These are phyloP conservation scores for Apodemus speciosus DNA, from an alignment of 2,113 vertebrate genomes.

Conservation along the genomic window DNA sequence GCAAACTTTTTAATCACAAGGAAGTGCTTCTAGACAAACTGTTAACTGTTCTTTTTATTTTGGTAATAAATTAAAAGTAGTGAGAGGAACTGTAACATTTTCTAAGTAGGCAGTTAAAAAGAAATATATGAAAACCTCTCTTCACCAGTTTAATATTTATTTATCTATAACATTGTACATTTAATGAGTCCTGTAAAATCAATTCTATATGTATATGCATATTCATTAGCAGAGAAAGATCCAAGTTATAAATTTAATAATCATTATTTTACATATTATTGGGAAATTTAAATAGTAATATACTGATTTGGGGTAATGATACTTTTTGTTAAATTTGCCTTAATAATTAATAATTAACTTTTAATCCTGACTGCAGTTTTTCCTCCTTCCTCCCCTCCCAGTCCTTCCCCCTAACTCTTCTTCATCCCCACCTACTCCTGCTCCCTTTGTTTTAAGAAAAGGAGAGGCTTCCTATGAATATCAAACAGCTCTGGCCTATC, in stretches of 20 bases:
- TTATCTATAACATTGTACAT: neutral
- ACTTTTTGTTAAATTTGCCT: neutral
- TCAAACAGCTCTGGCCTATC: neutral
- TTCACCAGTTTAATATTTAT: neutral
- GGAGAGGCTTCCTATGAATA: neutral
- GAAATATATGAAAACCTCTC: neutral
- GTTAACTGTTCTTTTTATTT: conserved; percentile 50
- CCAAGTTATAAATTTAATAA: conserved; percentile 29
- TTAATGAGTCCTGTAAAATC: neutral
- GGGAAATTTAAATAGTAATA: neutral
- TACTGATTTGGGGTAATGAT: neutral
- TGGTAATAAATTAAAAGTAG: conserved; percentile 60
- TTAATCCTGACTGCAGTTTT: neutral
- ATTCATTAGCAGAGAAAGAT: neutral
- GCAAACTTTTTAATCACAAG: conserved; percentile 11
- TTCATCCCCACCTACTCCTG: neutral
- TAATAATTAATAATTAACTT: neutral
- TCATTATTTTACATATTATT: neutral
- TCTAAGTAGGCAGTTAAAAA: conserved; percentile 39
- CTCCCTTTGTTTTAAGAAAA: neutral
- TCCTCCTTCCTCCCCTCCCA: neutral
- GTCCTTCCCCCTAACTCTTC: neutral
- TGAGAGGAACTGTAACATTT: neutral
- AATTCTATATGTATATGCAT: neutral
- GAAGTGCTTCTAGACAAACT: conserved; percentile 56